phyloP scores from a whole-genome alignment of 2,113 vertebrate species.

The Hippocampus barbouri region DNA sequence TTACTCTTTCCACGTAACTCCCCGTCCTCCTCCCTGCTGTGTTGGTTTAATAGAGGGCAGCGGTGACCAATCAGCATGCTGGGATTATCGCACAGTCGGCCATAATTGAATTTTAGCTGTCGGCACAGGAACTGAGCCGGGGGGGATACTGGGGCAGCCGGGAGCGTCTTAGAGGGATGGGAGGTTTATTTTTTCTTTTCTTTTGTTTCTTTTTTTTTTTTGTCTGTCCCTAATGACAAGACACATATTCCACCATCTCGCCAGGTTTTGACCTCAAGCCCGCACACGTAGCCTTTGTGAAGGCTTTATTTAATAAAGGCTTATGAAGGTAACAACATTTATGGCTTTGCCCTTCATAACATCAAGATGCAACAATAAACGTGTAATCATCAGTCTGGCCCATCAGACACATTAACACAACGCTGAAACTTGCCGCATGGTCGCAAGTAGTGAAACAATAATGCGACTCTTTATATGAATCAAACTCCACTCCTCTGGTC shows the following conservation, averaged over 20 bases:
- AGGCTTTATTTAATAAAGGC: not conserved
- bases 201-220: not conserved
- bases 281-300: not conserved
- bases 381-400: not conserved
- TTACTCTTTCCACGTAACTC: constrained; percentile 6
- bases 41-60: constrained; percentile 46
- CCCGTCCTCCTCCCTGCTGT: constrained; percentile 8
- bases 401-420: not conserved
- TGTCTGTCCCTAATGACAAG: not conserved
- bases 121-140: constrained; percentile 45
- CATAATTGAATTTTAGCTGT: constrained; percentile 70
- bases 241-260: not conserved
- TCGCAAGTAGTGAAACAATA: not conserved
- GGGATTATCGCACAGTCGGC: constrained; percentile 64
- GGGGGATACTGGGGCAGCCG: constrained; percentile 3
- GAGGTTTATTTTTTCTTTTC: not conserved
- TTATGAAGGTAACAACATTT: not conserved
- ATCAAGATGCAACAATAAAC: constrained; percentile 1
- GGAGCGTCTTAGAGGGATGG: constrained; percentile 14
- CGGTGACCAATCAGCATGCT: constrained; percentile 64
- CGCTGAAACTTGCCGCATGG: not conserved
- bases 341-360: constrained; percentile 2
- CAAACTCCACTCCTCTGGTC: not conserved
- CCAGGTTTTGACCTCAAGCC: not conserved
- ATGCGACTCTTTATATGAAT: not conserved